Evolutionary conservation across 1,140 invertebrate species (phyloP), one percentile per base, ranked within the genome.

Genomic region (silkworm (Bombyx mori)): DNA sequence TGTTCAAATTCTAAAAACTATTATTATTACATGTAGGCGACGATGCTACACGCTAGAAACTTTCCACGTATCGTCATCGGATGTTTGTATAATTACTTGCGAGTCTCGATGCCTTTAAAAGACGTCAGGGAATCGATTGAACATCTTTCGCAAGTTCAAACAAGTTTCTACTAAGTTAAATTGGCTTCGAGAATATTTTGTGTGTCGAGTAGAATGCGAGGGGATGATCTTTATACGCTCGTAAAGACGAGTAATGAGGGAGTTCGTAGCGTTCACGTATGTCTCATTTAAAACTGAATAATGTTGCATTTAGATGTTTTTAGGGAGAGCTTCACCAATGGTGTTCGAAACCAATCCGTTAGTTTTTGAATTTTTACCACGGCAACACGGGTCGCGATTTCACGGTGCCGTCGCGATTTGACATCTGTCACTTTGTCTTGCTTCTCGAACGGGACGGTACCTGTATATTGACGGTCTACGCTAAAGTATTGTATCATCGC

Each of bases 141-240:
- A 55, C 62, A 55, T 61, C 60, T 62, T 65, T 62, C 43, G 45
- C 8, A 53, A 65, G 57, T 65, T 65, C 56, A 65, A 65, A 65
- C 62, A 68, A 68, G 52, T 68, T 65, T 49, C 43, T 58, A 44
- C 44, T 42, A 68, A 65, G 61, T 68, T 68, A 68, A 68, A 68
- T 68, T 68, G 66, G 63, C 54, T 68, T 46, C 54, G 22, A 62
- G 58, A 60, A 67, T 60, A 64, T 67, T 63, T 62, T 66, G 61
- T 58, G 60, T 58, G 59, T 43, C 58, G 44, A 54, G 49, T 49
- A 56, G 57, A 56, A 48, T 46, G 54, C 51, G 60, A 49, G 18
- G 53, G 57, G 52, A 53, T 55, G 53, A 57, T 57, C 44, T 53
- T 60, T 54, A 57, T 62, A 57, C 47, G 43, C 45, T 58, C 53